Evolutionary conservation across 2,888 invertebrate genomes (phyloP), one percentile per base, ranked within the genome.

Genomic region (Eilema depressum): DNA sequence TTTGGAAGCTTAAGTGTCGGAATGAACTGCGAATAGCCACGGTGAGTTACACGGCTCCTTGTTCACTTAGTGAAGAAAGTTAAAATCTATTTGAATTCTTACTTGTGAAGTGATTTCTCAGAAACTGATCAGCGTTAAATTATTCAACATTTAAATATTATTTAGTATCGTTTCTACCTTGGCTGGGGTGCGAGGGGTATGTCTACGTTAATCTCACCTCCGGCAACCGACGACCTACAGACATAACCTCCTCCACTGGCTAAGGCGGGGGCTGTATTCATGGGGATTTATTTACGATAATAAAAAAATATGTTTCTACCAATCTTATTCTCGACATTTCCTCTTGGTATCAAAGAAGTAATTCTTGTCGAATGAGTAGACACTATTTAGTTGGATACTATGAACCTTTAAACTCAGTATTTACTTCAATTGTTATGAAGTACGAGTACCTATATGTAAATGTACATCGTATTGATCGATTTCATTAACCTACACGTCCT

Each of bases 11-110:
- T 66, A 47, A 75, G 53, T 56, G 47, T 11, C 28, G 57, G 57
- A 71, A 62, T 64, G 66, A 70, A 59, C 64, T 68, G 72, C 47
- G 56, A 74, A 74, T 74, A 75, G 65, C 73, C 33, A n/a, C 17
- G 4, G 59, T 59, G 66, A 70, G 30, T 59, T 62, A 60, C 47
- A 17, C 30, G 61, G 25, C 57, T 37, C 63, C 26, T 59, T 60
- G 41, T 62, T 37, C 53, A 53, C 53, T 53, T 47, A 47, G 20
- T 20, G 47, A 47, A 20, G 14, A 47, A 47, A 47, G 47, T 20
- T 47, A 20, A 47, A 5, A 47, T 47, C 47, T 47, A 47, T 47
- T 47, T n/a, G 53, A 53, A 53, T 53, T 53, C n/a, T 8, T 53
- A n/a, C n/a, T 8, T n/a, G 10, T 7, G 10, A 10, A 8, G n/a